Conservation (phyloP, 2,888 invertebrate genomes). For the Drosophila meridionalis region DNA sequence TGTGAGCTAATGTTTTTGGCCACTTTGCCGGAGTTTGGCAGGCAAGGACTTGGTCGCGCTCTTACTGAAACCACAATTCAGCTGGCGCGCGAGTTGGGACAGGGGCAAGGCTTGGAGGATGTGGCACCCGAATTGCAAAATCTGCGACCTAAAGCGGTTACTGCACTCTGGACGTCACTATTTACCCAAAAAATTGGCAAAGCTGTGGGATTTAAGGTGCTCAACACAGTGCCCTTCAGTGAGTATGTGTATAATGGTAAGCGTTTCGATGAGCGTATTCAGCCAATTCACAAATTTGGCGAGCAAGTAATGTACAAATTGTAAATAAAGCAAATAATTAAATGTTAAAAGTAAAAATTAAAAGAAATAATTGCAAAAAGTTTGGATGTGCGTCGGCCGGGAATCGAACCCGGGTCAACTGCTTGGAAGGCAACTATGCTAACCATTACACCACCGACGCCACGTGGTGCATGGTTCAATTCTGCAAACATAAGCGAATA, state of each 20-base stretch:
- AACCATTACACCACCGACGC: constrained; percentile 85
- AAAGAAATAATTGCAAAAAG: constrained; percentile 38
- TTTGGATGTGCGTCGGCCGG: constrained; percentile 81
- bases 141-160: constrained; percentile 84
- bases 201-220: constrained; percentile 86
- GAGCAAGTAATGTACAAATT: constrained; percentile 53
- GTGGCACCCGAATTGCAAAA: constrained; percentile 65
- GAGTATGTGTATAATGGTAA: constrained; percentile 87
- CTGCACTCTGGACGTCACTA: constrained; percentile 87
- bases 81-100: constrained; percentile 85
- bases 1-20: constrained; percentile 90
- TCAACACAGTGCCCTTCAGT: constrained; percentile 86
- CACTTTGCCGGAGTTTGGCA: constrained; percentile 86
- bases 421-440: constrained; percentile 85
- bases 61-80: constrained; percentile 87
- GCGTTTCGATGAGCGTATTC: constrained; percentile 87
- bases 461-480: fast-evolving
- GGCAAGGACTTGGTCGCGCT: constrained; percentile 86
- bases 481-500: constrained; percentile 6
- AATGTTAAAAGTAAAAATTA: background rate
- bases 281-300: constrained; percentile 71
- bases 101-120: constrained; percentile 85
- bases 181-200: constrained; percentile 87
- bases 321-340: constrained; percentile 10
- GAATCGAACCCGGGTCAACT: constrained; percentile 85